Evolutionary conservation across 2,888 invertebrate genomes (phyloP).

Genomic region (Dryobota labecula): DNA sequence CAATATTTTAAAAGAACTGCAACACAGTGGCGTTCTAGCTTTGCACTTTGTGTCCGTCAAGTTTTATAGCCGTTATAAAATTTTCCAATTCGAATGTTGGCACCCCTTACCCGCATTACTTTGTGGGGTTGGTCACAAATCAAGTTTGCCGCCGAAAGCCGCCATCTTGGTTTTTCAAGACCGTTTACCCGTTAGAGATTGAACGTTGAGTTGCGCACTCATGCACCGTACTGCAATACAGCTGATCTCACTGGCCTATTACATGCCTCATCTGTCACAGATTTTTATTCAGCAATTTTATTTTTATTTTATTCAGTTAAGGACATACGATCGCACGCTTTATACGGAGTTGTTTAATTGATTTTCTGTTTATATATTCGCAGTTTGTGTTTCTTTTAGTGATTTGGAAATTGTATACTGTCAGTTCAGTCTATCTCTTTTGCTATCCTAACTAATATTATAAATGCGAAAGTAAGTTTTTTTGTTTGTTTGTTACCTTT

Average conservation of each 20-base stretch:
- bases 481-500: no score
- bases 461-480: no score
- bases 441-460: no score
- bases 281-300: conserved; percentile 43
- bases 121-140: conserved; percentile 79
- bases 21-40: conserved; percentile 23
- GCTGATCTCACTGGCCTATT: conserved; percentile 60
- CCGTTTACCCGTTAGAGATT: conserved; percentile 74
- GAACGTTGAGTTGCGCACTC: conserved; percentile 69
- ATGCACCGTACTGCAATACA: conserved; percentile 57
- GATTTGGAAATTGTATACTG: conserved; percentile 2
- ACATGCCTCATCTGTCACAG: conserved; percentile 57
- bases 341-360: conserved; percentile 5
- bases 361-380: conserved; percentile 17
- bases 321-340: conserved; percentile 2
- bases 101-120: conserved; percentile 75
- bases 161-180: conserved; percentile 79
- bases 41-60: conserved; percentile 59
- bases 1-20: conserved; percentile 20
- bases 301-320: conserved; percentile 39
- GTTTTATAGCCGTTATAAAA: conserved; percentile 72
- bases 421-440: neutral
- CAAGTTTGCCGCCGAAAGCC: conserved; percentile 75
- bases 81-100: conserved; percentile 79
- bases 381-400: neutral